phyloP scores from a whole-genome alignment of 2,797 vertebrate species.

The Sarcophilus harrisii region DNA sequence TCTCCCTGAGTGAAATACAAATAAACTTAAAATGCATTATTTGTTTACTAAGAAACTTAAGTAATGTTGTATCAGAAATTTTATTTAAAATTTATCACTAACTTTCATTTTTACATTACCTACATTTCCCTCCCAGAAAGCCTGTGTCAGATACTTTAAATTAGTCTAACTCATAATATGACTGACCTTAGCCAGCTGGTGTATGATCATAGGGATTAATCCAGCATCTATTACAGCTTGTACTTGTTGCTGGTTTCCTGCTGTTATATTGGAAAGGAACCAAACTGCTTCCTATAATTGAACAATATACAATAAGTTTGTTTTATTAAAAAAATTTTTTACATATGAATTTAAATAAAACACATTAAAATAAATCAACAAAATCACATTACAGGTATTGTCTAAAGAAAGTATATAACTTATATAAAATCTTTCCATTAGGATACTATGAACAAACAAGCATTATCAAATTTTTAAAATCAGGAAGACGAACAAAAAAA shows the following conservation, averaged over 20 bases:
- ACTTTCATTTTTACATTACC: neutral
- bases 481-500: neutral
- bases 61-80: slow-evolving; percentile 66
- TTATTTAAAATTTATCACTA: neutral
- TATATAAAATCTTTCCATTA: slow-evolving; percentile 35
- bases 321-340: slow-evolving; percentile 58
- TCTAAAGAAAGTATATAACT: slow-evolving; percentile 45
- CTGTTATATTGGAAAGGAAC: slow-evolving; percentile 99
- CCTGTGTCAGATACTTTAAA: slow-evolving; percentile 74
- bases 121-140: neutral
- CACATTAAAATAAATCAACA: slow-evolving; percentile 38
- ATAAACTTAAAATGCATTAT: slow-evolving; percentile 70
- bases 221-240: slow-evolving; percentile 98
- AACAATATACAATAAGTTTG: slow-evolving; percentile 72
- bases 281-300: slow-evolving; percentile 95
- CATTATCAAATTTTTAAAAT: neutral
- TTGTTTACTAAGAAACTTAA: slow-evolving; percentile 66
- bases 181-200: slow-evolving; percentile 98
- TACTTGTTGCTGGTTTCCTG: slow-evolving; percentile 99
- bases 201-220: slow-evolving; percentile 99
- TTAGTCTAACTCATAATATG: slow-evolving; percentile 73
- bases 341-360: slow-evolving; percentile 57
- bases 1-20: slow-evolving; percentile 91
- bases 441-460: slow-evolving; percentile 18
- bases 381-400: slow-evolving; percentile 57